Evolutionary conservation across 2,113 vertebrate species (phyloP).

Genomic region (Pelusios castaneus): DNA sequence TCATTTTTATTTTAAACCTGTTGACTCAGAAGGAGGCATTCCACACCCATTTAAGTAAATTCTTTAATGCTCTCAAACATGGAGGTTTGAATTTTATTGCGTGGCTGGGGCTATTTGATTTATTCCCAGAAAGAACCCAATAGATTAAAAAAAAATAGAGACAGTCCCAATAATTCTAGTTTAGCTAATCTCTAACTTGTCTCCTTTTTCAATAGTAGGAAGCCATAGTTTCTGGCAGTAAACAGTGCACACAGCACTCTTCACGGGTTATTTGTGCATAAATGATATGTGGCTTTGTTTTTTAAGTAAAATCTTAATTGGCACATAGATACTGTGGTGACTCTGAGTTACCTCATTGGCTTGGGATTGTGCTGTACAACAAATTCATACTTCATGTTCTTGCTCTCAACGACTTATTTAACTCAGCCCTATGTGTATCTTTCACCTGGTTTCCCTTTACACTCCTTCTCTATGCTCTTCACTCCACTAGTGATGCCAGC

Average conservation of each 20-base stretch:
- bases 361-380: neutral
- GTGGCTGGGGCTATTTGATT: neutral
- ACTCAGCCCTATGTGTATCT: neutral
- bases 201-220: neutral
- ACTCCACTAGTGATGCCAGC: neutral
- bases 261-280: neutral
- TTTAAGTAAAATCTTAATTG: neutral
- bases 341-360: neutral
- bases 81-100: slow-evolving; percentile 36
- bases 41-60: slow-evolving; percentile 44
- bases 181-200: neutral
- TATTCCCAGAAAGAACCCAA: neutral
- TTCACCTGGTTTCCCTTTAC: neutral
- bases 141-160: neutral
- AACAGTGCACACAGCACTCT: neutral
- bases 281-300: neutral
- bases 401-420: neutral
- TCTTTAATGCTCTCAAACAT: slow-evolving; percentile 34
- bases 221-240: neutral
- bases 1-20: slow-evolving; percentile 63
- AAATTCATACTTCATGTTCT: neutral
- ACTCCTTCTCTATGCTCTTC: neutral
- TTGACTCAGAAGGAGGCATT: slow-evolving; percentile 60
- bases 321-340: neutral
- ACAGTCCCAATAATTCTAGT: neutral